Evolutionary conservation across 2,113 vertebrate species (phyloP), one percentile per base, ranked within the genome.

Genomic region (Calyptommatus sinebrachiatus): DNA sequence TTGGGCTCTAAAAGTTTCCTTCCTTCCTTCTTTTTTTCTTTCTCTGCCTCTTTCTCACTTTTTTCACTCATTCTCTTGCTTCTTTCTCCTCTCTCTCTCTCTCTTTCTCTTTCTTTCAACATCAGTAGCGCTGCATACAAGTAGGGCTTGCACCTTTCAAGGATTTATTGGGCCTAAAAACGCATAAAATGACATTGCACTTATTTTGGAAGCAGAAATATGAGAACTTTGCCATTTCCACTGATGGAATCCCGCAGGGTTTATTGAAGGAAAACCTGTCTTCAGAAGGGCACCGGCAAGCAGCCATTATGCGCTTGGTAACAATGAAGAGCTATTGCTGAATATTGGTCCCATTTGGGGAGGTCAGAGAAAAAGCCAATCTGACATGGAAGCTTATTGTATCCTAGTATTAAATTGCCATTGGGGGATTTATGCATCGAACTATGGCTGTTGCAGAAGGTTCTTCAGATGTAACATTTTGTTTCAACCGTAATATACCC

Each of bases 251-350:
- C 80, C 82, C 66, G 72, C 65, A 70, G 83, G 82, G 68, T 67
- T 89, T 91, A 84, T 83, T 65, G 77, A 84, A 90, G 87, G 89
- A 90, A 89, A 63, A 82, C 80, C 78, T 86, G 88, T 86, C 86
- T 91, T 63, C 87, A 22, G 0, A 84, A 86, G 14, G n/a, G 80
- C 70, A 82, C 85, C 85, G 88, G 89, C 84, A 85, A 88, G 85
- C 76, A 88, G 85, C 84, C 79, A 89, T 84, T 31, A 48, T 80
- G 60, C 71, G 79, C 75, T 89, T 68, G 81, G 73, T 81, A 83
- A 85, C 82, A 91, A 83, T 84, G 4, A 41, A 29, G 53, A 63
- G 69, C 20, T 18, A 78, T 28, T 31, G 69, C 87, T 89, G 88
- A 69, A 48, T 83, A 84, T 80, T 68, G 71, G 73, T 81, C 83